These are phyloP conservation scores for Daptonema setosum DNA, from an alignment of 2,888 invertebrate species.

Conservation along the genomic window DNA sequence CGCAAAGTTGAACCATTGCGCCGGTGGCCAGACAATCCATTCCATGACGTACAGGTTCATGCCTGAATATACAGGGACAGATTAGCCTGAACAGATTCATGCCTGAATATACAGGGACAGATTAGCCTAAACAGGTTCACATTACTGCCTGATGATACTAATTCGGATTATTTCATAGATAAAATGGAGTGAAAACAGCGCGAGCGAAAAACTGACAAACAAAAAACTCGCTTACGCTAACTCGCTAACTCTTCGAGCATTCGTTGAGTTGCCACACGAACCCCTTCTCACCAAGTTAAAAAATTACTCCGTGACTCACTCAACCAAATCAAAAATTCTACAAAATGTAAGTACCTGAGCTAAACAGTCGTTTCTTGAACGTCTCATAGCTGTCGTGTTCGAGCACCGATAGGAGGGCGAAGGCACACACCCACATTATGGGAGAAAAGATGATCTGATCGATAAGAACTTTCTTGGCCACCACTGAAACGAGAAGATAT, in stretches of 20 bases:
- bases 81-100: neutral
- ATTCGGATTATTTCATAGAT: no score
- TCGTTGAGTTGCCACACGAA: no score
- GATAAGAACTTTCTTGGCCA: conserved; percentile 51
- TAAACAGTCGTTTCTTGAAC: conserved; percentile 44
- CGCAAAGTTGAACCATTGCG: conserved; percentile 75
- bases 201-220: neutral
- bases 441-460: conserved; percentile 70
- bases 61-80: neutral
- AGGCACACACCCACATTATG: conserved; percentile 51
- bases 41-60: conserved; percentile 47
- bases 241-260: no score
- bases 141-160: no score
- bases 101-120: neutral
- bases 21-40: conserved; percentile 76
- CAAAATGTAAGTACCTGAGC: no score
- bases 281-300: no score
- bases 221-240: no score
- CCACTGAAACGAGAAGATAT: conserved; percentile 22
- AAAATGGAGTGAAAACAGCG: neutral
- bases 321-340: no score
- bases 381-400: conserved; percentile 42
- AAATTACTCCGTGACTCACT: no score
- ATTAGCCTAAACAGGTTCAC: neutral
- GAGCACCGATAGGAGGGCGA: conserved; percentile 49